phyloP scores from a whole-genome alignment of 1,140 invertebrate species.

The Yoshiicerus persimilis region DNA sequence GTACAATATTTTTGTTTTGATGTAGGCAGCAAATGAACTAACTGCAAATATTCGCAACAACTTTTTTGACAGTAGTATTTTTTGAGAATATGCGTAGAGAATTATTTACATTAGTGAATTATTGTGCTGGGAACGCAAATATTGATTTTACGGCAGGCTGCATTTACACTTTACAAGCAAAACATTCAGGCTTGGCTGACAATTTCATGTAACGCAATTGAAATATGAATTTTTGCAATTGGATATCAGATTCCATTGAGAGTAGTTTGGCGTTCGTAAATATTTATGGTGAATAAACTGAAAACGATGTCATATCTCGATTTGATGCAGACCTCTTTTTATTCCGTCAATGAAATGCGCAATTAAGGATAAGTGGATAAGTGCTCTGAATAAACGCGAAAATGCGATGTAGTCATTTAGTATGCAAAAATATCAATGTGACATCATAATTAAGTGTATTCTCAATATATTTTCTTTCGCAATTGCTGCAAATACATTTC shows the following conservation, averaged over 20 bases:
- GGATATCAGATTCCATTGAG: neutral
- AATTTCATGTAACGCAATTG: neutral
- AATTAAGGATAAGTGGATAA: neutral
- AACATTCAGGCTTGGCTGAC: neutral
- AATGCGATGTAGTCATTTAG: neutral
- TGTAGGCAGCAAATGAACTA: too few relatives aligned
- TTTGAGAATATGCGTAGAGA: too few relatives aligned
- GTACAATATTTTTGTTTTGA: too few relatives aligned
- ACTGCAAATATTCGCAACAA: too few relatives aligned
- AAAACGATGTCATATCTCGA: neutral
- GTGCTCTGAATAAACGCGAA: neutral
- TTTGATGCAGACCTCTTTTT: neutral
- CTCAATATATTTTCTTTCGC: neutral
- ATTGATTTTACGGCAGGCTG: too few relatives aligned
- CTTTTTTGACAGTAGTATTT: too few relatives aligned
- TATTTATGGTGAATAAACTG: neutral
- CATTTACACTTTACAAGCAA: too few relatives aligned
- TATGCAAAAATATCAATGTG: neutral
- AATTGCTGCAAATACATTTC: neutral
- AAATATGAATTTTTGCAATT: neutral
- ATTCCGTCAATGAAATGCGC: neutral
- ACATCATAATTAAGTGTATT: neutral
- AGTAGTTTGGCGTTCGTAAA: neutral
- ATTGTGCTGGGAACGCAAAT: too few relatives aligned
- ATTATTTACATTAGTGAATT: too few relatives aligned